A percentile compares a stretch with the other conserved stretches of the same genome.
Conservation (phyloP, 1,140 invertebrate species). For the Phymorhynchus buccinoides region DNA sequence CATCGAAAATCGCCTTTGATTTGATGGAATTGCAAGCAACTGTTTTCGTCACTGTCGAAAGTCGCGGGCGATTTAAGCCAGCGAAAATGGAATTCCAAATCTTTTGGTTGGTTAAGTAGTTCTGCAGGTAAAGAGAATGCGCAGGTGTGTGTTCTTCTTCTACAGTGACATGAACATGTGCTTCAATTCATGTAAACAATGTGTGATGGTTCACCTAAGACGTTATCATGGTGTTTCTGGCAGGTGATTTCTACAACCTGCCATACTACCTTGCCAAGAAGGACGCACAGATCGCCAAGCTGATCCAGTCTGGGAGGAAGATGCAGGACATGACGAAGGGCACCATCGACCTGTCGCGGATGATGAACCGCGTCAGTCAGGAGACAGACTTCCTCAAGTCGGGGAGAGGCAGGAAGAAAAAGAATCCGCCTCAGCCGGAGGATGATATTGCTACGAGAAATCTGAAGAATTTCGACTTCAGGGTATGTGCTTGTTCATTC, state of each 20-base stretch:
- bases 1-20: too few relatives aligned
- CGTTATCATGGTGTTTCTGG: too few relatives aligned
- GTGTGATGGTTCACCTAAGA: too few relatives aligned
- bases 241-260: not conserved
- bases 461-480: not conserved
- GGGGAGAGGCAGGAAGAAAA: slow-evolving; percentile 15
- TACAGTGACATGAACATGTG: too few relatives aligned
- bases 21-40: too few relatives aligned
- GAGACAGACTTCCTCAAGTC: not conserved
- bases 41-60: too few relatives aligned
- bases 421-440: not conserved
- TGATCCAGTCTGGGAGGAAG: slow-evolving; percentile 2
- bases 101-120: too few relatives aligned
- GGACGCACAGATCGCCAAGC: slow-evolving; percentile 2
- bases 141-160: too few relatives aligned
- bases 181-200: too few relatives aligned
- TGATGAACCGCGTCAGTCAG: slow-evolving; percentile 13
- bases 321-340: slow-evolving; percentile 32
- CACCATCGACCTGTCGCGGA: slow-evolving; percentile 28
- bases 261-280: not conserved
- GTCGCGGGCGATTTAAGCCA: too few relatives aligned
- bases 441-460: not conserved
- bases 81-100: too few relatives aligned
- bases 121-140: too few relatives aligned
- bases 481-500: not conserved